Conservation (phyloP, 2,113 vertebrate species). For the Connochaetes taurinus region DNA sequence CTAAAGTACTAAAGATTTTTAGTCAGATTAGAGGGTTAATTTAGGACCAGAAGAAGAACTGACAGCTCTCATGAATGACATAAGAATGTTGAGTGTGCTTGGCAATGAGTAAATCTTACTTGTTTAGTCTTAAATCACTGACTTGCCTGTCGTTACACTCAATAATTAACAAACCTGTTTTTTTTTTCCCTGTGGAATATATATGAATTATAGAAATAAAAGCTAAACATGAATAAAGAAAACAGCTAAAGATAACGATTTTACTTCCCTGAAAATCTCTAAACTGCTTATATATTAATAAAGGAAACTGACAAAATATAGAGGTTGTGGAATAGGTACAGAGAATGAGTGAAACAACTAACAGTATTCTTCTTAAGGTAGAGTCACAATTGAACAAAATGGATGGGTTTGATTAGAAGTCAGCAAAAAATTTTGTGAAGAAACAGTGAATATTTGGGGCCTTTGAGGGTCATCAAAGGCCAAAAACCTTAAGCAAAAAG, state of each 20-base stretch:
- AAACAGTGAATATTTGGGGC: neutral
- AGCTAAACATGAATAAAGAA: neutral
- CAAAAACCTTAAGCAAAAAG: neutral
- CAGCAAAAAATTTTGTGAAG: neutral
- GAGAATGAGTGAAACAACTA: neutral
- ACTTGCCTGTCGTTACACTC: slow-evolving; percentile 33
- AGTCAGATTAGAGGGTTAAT: neutral
- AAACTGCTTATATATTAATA: neutral
- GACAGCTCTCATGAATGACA: neutral
- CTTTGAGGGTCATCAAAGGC: neutral
- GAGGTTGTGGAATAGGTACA: neutral
- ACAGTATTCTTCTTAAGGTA: neutral
- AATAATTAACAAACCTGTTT: slow-evolving; percentile 36
- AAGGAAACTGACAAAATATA: neutral
- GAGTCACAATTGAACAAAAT: neutral
- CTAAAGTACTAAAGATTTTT: neutral
- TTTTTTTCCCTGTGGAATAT: neutral
- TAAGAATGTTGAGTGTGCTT: slow-evolving; percentile 8
- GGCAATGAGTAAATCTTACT: neutral
- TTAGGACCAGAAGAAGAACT: neutral
- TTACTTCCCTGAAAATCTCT: neutral
- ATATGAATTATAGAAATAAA: neutral
- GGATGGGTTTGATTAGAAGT: neutral
- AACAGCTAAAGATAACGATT: neutral
- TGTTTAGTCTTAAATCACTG: neutral